Percentiles rank a stretch among this genome's conserved stretches.
Conservation (phyloP, 2,888 invertebrate species). For the Ectemnius continuus region DNA sequence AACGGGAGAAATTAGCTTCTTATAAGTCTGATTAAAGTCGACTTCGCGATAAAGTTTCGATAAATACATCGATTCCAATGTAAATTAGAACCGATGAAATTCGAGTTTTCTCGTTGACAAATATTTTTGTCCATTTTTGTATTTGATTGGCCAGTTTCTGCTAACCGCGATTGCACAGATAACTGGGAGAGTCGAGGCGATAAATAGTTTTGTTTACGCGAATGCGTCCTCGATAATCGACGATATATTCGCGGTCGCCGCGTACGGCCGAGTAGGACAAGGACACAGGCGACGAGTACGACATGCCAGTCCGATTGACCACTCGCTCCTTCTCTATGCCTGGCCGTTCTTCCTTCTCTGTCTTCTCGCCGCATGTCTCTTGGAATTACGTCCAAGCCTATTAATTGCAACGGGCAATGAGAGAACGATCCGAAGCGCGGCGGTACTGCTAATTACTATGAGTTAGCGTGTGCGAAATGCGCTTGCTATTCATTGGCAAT, state of each 20-base stretch:
- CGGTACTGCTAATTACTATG: slow-evolving; percentile 39
- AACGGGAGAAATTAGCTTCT: no score
- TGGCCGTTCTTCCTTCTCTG: no score
- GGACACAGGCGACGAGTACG: slow-evolving; percentile 24
- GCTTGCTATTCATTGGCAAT: slow-evolving; percentile 16
- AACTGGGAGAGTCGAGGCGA: neutral
- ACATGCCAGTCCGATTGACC: no score
- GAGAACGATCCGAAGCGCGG: slow-evolving; percentile 24
- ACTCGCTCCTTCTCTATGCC: no score
- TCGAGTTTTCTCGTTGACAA: no score
- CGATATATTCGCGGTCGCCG: slow-evolving; percentile 21
- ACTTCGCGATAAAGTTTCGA: no score
- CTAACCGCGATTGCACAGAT: slow-evolving; percentile 6
- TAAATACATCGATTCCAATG: no score
- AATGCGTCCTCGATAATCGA: slow-evolving; percentile 23
- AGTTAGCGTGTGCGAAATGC: slow-evolving; percentile 40
- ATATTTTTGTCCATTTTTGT: no score
- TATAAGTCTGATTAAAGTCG: no score
- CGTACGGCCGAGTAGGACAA: slow-evolving; percentile 30
- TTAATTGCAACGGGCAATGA: slow-evolving; percentile 40
- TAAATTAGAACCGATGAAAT: no score
- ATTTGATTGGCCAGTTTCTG: neutral
- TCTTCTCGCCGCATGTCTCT: slow-evolving; percentile 1
- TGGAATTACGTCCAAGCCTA: slow-evolving; percentile 19
- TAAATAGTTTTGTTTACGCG: slow-evolving; percentile 29